Conservation (phyloP, 1,140 invertebrate genomes). For the Eurytemora carolleeae region DNA sequence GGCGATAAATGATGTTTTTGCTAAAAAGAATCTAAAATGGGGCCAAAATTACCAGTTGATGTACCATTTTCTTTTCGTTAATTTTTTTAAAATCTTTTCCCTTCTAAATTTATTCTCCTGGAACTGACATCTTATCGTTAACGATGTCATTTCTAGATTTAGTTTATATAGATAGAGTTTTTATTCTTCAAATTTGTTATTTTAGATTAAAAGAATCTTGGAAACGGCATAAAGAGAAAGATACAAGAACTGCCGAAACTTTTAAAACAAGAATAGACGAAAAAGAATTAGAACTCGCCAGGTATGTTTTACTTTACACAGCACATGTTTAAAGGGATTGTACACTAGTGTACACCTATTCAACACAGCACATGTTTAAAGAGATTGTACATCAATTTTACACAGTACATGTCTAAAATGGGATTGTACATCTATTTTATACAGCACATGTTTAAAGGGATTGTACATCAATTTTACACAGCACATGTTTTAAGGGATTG, state of each 20-base stretch:
- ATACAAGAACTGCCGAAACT: neutral
- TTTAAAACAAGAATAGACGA: neutral
- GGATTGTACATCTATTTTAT: neutral
- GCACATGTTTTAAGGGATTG: too few species aligned
- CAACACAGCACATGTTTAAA: too few species aligned
- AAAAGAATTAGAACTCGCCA: neutral
- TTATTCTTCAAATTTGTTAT: neutral
- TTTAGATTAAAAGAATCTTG: neutral
- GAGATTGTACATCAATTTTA: too few species aligned
- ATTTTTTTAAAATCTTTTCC: neutral
- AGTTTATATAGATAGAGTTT: neutral
- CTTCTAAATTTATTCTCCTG: neutral
- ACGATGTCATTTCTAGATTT: neutral
- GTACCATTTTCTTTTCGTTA: neutral
- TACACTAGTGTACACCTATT: too few species aligned
- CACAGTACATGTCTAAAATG: too few species aligned
- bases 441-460: neutral
- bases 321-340: neutral
- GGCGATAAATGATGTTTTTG: too few species aligned
- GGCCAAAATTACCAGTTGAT: neutral
- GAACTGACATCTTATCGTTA: neutral
- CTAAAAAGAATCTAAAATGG: neutral
- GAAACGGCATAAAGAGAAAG: neutral
- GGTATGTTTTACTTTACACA: neutral
- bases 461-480: too few species aligned